Evolutionary conservation across 1,140 invertebrate species (phyloP), one percentile per base, ranked within the genome.

Genomic region (Monomorium pharaonis): DNA sequence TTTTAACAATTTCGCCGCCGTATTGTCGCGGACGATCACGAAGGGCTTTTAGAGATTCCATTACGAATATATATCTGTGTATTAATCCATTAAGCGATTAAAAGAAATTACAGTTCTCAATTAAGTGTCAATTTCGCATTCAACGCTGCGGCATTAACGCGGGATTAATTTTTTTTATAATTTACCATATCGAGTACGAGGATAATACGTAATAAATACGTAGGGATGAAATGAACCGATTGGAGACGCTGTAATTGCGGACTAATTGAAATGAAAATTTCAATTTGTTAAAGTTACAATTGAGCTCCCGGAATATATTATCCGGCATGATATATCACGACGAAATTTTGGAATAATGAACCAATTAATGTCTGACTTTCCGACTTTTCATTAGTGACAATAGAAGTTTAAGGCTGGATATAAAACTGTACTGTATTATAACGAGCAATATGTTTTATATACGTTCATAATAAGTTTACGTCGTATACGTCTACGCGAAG

Each of bases 151-250:
- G 14, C 12, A 63, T 49, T 77, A 49, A 47, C 7, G 24, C 0
- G 33, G n/a, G 21, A 42, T 51, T 80, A 69, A 54, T 54, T 42
- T n/a, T n/a, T 54, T 54, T 10, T 24, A 80, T 54, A 80, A 69
- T 21, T 37, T 21, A 49, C 16, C 54, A 49, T 37, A 18, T 37
- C 14, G 30, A 37, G n/a, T 9, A n/a, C 3, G n/a, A n/a, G n/a
- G n/a, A n/a, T n/a, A n/a, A 37, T 37, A 37, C 37, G 37, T 42
- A 33, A 18, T 63, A 21, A 30, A 56, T 30, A 30, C 5, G 56
- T 27, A 77, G 5, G 14, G 37, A 44, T n/a, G 9, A 16, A 42
- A 49, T 30, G 14, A 44, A 27, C 6, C 9, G 9, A 65, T 10
- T 60, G 21, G 30, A 18, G 18, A 54, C 16, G 16, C 18, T 24